Evolutionary conservation across 2,113 vertebrate species (phyloP).

Genomic region (Antennarius striatus): DNA sequence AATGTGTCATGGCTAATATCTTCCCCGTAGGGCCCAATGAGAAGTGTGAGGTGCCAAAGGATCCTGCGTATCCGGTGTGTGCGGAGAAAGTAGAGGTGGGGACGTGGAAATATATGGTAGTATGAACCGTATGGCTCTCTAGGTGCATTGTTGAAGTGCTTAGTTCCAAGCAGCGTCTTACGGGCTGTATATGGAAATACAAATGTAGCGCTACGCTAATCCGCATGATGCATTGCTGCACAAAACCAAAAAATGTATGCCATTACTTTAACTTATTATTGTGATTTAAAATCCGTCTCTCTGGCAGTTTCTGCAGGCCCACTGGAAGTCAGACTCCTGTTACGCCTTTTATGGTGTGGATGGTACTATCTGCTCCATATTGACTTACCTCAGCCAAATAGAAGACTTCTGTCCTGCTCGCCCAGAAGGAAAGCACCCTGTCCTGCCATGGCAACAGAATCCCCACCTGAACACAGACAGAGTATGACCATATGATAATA

Average conservation of each 20-base stretch:
- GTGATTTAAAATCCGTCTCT: slow-evolving; percentile 13
- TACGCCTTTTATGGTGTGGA: slow-evolving; percentile 78
- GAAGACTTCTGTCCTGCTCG: slow-evolving; percentile 74
- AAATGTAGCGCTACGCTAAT: not conserved
- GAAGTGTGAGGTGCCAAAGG: slow-evolving; percentile 66
- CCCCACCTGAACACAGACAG: slow-evolving; percentile 25
- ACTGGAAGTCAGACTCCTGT: slow-evolving; percentile 75
- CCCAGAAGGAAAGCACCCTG: slow-evolving; percentile 46
- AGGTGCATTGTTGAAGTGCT: not conserved
- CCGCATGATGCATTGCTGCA: not conserved
- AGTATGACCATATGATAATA: slow-evolving; percentile 40
- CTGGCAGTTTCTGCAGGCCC: slow-evolving; percentile 66
- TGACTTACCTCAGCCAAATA: slow-evolving; percentile 75
- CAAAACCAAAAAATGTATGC: not conserved
- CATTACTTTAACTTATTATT: not conserved
- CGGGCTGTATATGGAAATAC: not conserved
- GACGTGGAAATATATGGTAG: slow-evolving; percentile 21
- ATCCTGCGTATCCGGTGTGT: slow-evolving; percentile 71
- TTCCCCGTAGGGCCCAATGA: slow-evolving; percentile 49
- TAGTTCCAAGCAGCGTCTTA: not conserved
- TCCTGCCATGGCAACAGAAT: slow-evolving; percentile 57
- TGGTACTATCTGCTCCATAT: slow-evolving; percentile 73
- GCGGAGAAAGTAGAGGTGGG: slow-evolving; percentile 77
- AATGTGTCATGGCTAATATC: slow-evolving; percentile 24
- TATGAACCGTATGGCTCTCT: not conserved